Evolutionary conservation across 2,797 vertebrate genomes (phyloP).

Genomic region (Tenualosa thibaudeaui): DNA sequence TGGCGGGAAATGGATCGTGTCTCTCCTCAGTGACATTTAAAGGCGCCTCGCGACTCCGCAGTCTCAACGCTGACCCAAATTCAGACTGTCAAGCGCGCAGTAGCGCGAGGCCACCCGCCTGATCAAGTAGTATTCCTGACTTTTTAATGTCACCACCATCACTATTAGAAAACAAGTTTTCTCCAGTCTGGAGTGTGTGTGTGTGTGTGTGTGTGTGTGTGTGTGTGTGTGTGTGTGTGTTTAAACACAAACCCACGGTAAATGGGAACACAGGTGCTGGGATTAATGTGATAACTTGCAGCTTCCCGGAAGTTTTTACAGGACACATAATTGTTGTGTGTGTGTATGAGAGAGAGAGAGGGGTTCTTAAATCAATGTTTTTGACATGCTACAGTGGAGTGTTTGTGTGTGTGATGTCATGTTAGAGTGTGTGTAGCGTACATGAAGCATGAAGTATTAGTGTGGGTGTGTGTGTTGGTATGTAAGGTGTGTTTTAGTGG

Average conservation of each 20-base stretch:
- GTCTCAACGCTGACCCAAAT: neutral
- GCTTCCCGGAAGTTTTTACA: neutral
- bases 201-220: neutral
- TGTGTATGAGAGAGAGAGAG: neutral
- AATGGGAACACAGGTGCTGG: neutral
- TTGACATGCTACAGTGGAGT: too few species aligned
- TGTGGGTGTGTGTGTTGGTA: too few species aligned
- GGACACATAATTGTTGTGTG: neutral
- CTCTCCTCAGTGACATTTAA: slow-evolving; percentile 9
- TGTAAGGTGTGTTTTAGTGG: too few species aligned
- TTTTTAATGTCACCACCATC: neutral
- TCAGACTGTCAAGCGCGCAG: neutral
- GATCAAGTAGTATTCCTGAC: neutral
- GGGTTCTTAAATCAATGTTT: neutral
- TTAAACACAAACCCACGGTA: neutral
- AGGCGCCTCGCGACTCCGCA: neutral
- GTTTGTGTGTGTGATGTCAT: too few species aligned
- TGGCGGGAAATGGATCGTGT: slow-evolving; percentile 2
- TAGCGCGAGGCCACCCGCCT: neutral
- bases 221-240: neutral
- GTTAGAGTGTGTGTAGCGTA: too few species aligned
- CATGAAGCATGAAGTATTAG: too few species aligned
- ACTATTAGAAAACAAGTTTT: neutral
- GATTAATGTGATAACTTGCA: neutral
- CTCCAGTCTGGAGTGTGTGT: neutral